Conservation (phyloP, 1,140 invertebrate species). For the Drosophila mauritiana region DNA sequence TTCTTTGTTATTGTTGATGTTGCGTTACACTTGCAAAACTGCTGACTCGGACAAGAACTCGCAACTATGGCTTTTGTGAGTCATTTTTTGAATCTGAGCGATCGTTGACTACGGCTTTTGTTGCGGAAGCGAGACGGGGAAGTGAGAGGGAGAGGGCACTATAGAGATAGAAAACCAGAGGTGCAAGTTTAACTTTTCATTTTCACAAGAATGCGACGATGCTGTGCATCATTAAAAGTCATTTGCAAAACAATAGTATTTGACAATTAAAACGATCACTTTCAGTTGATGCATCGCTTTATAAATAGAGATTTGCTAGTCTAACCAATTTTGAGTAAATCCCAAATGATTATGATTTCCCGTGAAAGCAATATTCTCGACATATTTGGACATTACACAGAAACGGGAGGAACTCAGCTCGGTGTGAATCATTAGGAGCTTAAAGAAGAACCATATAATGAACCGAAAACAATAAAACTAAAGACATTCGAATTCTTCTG, state of each 20-base stretch:
- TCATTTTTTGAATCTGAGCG: conserved; percentile 42
- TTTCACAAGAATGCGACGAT: conserved; percentile 55
- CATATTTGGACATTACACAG: conserved; percentile 34
- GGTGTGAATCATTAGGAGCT: conserved; percentile 9
- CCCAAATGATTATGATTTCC: conserved; percentile 5
- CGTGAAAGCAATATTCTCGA: conserved; percentile 10
- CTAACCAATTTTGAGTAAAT: conserved; percentile 9
- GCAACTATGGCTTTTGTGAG: conserved; percentile 49
- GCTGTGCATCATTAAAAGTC: conserved; percentile 28
- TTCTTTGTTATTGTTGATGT: conserved; percentile 25
- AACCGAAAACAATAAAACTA: conserved; percentile 32
- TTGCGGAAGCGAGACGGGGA: conserved; percentile 5
- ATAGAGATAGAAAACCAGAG: conserved; percentile 13
- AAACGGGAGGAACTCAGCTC: not conserved
- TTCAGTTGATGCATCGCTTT: conserved; percentile 44
- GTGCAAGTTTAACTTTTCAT: conserved; percentile 27
- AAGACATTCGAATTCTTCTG: conserved; percentile 27
- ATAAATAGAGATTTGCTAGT: conserved; percentile 46
- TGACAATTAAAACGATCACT: conserved; percentile 40
- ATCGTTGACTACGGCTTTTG: conserved; percentile 47
- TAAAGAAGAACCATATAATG: not conserved
- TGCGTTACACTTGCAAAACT: conserved; percentile 50
- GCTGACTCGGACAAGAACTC: conserved; percentile 57
- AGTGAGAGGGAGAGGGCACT: not conserved
- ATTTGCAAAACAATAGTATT: conserved; percentile 18